Conservation (phyloP, 2,888 invertebrate genomes). For the Nowickia ferox region DNA sequence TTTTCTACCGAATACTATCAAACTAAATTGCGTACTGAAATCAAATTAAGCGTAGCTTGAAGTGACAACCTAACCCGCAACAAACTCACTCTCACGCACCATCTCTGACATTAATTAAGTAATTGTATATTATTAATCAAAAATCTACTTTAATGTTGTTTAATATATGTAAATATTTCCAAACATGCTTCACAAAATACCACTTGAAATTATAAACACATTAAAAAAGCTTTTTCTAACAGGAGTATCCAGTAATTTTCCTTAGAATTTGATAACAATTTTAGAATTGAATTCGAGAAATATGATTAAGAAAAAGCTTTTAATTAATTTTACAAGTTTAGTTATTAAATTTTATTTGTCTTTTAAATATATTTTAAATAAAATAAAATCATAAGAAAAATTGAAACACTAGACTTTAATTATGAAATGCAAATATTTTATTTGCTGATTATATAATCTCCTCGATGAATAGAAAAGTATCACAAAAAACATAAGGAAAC, state of each 20-base stretch:
- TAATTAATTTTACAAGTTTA: constrained; percentile 51
- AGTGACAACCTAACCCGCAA: too few relatives aligned
- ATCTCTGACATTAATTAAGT: too few relatives aligned
- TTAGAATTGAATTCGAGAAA: constrained; percentile 19
- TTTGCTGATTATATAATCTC: constrained; percentile 4
- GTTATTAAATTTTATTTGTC: constrained; percentile 47
- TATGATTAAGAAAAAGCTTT: constrained; percentile 45
- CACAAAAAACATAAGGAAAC: not conserved
- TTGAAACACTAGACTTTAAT: constrained; percentile 8
- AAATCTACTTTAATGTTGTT: too few relatives aligned
- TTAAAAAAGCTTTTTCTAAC: not conserved
- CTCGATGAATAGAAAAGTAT: not conserved
- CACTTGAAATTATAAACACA: too few relatives aligned
- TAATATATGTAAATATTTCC: too few relatives aligned
- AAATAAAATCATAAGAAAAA: constrained; percentile 25
- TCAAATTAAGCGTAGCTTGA: too few relatives aligned
- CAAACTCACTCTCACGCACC: too few relatives aligned
- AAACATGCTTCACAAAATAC: not conserved
- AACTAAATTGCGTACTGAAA: too few relatives aligned
- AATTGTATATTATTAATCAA: too few relatives aligned
- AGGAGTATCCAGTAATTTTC: not conserved
- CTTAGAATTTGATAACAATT: constrained; percentile 31
- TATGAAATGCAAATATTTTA: not conserved
- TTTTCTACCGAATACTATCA: too few relatives aligned
- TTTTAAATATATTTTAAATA: constrained; percentile 27